Base-by-base conservation (phyloP, 2,888 invertebrate species). In the Oxyscelio sp. region DNA sequence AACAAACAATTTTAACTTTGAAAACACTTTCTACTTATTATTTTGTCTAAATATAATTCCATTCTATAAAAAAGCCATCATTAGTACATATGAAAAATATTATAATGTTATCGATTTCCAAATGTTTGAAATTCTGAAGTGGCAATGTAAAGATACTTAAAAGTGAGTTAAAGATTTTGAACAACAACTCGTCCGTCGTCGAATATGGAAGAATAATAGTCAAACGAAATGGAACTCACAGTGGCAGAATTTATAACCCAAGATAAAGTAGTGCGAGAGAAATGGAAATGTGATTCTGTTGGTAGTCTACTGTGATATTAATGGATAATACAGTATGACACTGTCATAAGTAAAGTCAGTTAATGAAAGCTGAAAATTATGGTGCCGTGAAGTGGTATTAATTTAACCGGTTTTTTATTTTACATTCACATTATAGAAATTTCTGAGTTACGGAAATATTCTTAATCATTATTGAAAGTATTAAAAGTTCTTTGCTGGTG, bases 181-280 rank as follows among this genome's bases (percentile, higher is more conserved):
- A 74, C 74, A 73, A 73, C 73, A 70, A 54, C 58, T 85, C 83
- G 74, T 83, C 82, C 70, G 77, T 81, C 75, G 81, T 59, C 81
- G 81, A 88, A 82, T 88, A 83, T 59, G 77, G 73, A 85, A 88
- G 85, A 88, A 88, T 86, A 87, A 85, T 86, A 86, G 85, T 87
- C 70, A 81, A 86, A 85, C 68, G 83, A 83, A 87, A 87, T 85
- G 85, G 75, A 85, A 88, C 81, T 84, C 83, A 63, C 71, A 85
- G 78, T 73, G 59, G 68, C 66, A 85, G 79, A 88, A 88, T 88
- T 88, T 88, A 88, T 85, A 87, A 87, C 85, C 85, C 85, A 68
- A 85, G 85, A 88, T 88, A 87, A 87, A 86, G 83, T 82, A 70
- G 83, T 82, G 86, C 82, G 82, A 85, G 87, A 87, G 85, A 82